phyloP scores from a whole-genome alignment of 1,140 invertebrate genomes.

The Sesamia nonagrioides region DNA sequence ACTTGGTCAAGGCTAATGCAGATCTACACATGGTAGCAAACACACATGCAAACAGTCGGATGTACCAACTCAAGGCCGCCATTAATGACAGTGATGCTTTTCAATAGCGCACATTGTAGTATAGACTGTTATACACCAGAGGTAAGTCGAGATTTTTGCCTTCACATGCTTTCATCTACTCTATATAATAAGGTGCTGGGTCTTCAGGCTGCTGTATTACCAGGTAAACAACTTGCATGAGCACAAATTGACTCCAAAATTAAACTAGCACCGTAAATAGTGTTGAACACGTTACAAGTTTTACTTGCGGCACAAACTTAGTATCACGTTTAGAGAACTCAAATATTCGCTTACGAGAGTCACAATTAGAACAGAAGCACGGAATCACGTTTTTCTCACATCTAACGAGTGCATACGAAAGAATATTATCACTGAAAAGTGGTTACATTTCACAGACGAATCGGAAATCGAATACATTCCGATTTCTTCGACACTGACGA shows the following conservation, averaged over 20 bases:
- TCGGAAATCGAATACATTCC: constrained; percentile 93
- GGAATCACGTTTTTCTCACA: constrained; percentile 76
- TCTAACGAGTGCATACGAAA: constrained; percentile 63
- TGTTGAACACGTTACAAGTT: constrained; percentile 61
- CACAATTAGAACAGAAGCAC: constrained; percentile 79
- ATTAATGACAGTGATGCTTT: constrained; percentile 68
- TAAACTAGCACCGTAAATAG: constrained; percentile 73
- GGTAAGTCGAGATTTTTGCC: constrained; percentile 76
- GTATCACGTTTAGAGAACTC: constrained; percentile 65
- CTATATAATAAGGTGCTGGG: constrained; percentile 76
- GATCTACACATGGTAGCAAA: constrained; percentile 53
- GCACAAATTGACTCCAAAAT: constrained; percentile 80
- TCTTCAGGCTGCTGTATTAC: constrained; percentile 62
- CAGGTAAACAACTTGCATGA: constrained; percentile 79
- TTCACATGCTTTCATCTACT: constrained; percentile 67
- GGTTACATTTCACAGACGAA: constrained; percentile 89
- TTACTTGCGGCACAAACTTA: constrained; percentile 65
- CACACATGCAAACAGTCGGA: constrained; percentile 64
- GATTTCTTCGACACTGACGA: constrained; percentile 92
- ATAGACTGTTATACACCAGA: constrained; percentile 65
- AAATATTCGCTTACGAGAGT: constrained; percentile 65
- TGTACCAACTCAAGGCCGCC: constrained; percentile 68
- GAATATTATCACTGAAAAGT: constrained; percentile 56
- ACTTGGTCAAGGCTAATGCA: constrained; percentile 68
- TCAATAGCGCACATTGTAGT: constrained; percentile 68